phyloP scores from a whole-genome alignment of 2,113 vertebrate genomes.

The Macaca fascicularis region T2T-MFA8v1.1 NC_088384.1:78358001-78358500 shows the following conservation, averaged over 20 bases:
- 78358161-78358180: constrained; percentile 15
- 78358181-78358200: constrained; percentile 42
- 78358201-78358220: background rate
- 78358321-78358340: background rate
- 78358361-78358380: background rate
- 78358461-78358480: background rate
- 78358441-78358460: background rate
- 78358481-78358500: background rate
- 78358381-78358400: background rate
- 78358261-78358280: background rate
- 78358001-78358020: constrained; percentile 68
- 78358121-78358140: constrained; percentile 55
- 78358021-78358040: constrained; percentile 59
- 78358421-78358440: background rate
- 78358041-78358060: constrained; percentile 40
- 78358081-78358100: constrained; percentile 51
- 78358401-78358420: background rate
- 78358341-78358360: background rate
- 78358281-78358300: background rate
- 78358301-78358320: background rate
- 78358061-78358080: constrained; percentile 38
- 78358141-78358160: constrained; percentile 45
- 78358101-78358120: constrained; percentile 61
- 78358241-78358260: background rate
- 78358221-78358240: background rate